These are phyloP conservation scores for Pongo pygmaeus DNA, from an alignment of 2,113 vertebrate species.

Conservation along the genomic window DNA sequence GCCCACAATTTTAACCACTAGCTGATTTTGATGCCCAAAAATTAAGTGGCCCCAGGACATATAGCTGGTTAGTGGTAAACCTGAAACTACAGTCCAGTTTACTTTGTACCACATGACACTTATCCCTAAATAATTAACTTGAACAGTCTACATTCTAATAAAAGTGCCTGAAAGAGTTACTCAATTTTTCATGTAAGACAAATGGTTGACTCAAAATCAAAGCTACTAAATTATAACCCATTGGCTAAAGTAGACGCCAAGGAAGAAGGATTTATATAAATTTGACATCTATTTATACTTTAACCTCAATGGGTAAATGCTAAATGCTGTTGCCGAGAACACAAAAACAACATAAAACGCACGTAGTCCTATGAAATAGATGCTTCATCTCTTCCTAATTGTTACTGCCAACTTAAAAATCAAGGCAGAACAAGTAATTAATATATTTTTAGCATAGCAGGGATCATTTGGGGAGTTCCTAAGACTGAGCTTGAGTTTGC, in stretches of 20 bases:
- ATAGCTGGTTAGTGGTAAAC: neutral
- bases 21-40: neutral
- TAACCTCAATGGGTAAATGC: neutral
- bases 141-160: neutral
- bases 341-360: neutral
- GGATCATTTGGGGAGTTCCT: neutral
- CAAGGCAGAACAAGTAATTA: conserved; percentile 43
- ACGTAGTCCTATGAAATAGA: neutral
- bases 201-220: neutral
- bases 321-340: conserved; percentile 18
- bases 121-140: neutral
- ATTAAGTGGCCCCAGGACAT: neutral
- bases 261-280: conserved; percentile 13
- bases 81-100: neutral
- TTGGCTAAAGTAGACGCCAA: neutral
- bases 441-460: neutral
- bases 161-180: neutral
- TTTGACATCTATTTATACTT: conserved; percentile 31
- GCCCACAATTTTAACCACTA: neutral
- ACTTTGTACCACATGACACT: neutral
- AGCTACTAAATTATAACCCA: conserved; percentile 3
- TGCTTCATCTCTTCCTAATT: neutral
- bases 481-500: neutral
- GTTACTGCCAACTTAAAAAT: conserved; percentile 3
- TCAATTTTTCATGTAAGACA: neutral